phyloP scores from a whole-genome alignment of 2,888 invertebrate species.

The Lamellibrachia columna region DNA sequence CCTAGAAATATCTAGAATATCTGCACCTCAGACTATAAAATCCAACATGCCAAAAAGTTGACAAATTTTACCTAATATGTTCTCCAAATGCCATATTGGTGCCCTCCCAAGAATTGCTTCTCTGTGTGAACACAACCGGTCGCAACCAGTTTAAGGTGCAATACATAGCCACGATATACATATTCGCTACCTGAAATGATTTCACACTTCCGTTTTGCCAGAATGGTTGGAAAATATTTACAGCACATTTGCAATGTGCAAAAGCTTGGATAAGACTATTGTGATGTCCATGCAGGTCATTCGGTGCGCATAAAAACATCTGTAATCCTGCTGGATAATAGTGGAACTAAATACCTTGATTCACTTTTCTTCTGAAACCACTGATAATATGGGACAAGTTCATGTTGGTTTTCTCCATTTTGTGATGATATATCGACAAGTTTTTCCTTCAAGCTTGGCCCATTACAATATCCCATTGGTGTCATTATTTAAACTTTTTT shows the following conservation, averaged over 20 bases:
- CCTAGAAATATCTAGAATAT: no score
- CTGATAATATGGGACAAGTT: neutral
- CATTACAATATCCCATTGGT: no score
- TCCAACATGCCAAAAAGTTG: neutral
- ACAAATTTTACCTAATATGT: neutral
- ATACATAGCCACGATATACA: neutral
- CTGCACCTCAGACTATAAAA: no score
- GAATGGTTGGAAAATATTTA: neutral
- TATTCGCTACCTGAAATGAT: neutral
- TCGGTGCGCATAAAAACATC: neutral
- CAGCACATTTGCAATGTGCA: neutral
- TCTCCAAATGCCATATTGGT: neutral
- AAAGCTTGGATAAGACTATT: neutral
- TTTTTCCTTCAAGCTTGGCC: no score
- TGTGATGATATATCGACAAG: no score
- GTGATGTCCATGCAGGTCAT: neutral
- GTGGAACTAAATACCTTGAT: neutral
- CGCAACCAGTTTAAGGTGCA: neutral
- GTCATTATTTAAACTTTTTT: no score
- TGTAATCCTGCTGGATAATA: neutral
- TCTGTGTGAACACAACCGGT: neutral
- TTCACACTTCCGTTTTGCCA: neutral
- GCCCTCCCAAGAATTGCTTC: neutral
- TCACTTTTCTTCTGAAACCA: neutral
- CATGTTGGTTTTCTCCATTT: neutral